Percentiles rank a stretch among this genome's conserved stretches.
These are phyloP conservation scores for Noctua janthe DNA, from an alignment of 2,888 invertebrate genomes.

Conservation along the genomic window DNA sequence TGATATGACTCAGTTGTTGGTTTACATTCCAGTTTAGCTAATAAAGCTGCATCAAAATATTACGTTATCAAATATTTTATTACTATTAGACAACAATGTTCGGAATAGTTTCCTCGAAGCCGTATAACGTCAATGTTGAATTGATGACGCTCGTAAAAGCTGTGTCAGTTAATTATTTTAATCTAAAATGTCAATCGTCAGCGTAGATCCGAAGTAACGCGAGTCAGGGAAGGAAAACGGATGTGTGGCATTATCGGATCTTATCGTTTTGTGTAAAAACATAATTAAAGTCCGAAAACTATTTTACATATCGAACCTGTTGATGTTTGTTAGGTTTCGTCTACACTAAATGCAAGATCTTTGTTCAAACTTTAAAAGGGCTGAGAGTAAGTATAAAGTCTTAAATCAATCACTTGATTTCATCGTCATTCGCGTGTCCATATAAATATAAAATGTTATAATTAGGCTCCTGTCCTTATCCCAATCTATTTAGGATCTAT, in stretches of 20 bases:
- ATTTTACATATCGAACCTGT: conserved; percentile 9
- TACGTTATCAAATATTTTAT: neutral
- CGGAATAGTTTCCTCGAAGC: conserved; percentile 16
- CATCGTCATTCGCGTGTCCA: neutral
- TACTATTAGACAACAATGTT: neutral
- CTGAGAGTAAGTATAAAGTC: neutral
- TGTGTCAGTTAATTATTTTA: conserved; percentile 29
- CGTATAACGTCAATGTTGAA: conserved; percentile 1
- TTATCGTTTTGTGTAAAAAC: conserved; percentile 44
- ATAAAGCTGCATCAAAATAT: neutral
- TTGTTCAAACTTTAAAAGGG: no score
- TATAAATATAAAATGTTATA: neutral
- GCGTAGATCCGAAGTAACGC: conserved; percentile 18
- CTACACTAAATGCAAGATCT: neutral
- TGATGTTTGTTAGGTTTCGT: neutral
- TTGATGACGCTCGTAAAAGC: conserved; percentile 28
- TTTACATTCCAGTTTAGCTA: neutral
- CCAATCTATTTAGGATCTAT: neutral
- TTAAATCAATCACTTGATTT: neutral
- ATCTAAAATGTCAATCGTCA: conserved; percentile 11
- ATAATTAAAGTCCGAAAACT: conserved; percentile 44
- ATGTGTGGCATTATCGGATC: conserved; percentile 30
- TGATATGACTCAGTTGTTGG: neutral
- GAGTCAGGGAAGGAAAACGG: conserved; percentile 56
- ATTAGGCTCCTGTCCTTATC: neutral